Base-by-base conservation (phyloP, 2,113 vertebrate genomes). In the Tupaia chinensis region DNA sequence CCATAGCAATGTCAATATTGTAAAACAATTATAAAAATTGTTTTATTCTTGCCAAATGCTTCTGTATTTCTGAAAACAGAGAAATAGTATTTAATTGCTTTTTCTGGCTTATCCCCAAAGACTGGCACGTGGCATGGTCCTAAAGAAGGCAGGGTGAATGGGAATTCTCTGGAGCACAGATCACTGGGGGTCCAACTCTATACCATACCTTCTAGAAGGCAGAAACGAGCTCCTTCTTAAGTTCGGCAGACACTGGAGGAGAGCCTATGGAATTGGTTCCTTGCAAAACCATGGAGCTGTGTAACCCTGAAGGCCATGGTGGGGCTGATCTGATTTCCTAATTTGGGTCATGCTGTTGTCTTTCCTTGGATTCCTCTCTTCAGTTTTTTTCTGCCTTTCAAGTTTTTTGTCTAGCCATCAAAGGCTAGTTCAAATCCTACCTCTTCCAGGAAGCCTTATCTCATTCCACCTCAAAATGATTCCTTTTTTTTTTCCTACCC, bases 31-130 rank as follows among this genome's bases (percentile, higher is more conserved):
- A 82, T 60, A 89, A 7, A 89, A 53, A 7, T 58, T 58, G 14
- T 94, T 94, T 91, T 90, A 81, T 66, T 83, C 89, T 89, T 87
- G 58, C 12, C 8, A 69, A 85, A n/a, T 14, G 44, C 15, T 68
- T 66, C n/a, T 23, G 1, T 73, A 29, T 70, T 92, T 89, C 65
- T 91, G 61, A 63, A 65, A 94, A 79, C 23, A 72, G 86, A 73
- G n/a, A 76, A 44, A 56, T 7, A 14, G 25, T 73, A 87, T 34
- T 73, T 85, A 60, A 63, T 34, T 87, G 22, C 16, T 91, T 78
- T 91, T 88, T 74, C 54, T 89, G 25, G 32, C 32, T 91, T 2
- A 1, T 91, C 16, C 22, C 6, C 79, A 20, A 1, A 7, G 9
- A 78, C 5, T 27, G 44, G 25, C 10, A 19, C 69, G 19, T 16